Percentiles rank a stretch among this genome's conserved stretches.
Conservation (phyloP, 1,140 invertebrate species). For the Musca vetustissima region DNA sequence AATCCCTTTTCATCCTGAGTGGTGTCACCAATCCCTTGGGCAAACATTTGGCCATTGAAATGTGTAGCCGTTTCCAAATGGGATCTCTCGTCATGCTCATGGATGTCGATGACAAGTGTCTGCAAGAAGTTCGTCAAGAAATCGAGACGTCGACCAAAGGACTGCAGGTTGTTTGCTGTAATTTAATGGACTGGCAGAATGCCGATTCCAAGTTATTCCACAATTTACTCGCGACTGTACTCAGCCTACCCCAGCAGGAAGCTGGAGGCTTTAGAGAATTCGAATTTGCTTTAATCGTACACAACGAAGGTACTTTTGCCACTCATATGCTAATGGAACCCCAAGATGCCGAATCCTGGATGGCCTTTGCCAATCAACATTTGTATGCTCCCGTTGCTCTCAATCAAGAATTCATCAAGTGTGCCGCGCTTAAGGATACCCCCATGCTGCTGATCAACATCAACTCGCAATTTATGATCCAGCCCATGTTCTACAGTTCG, state of each 20-base stretch:
- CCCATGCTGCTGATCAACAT: constrained; percentile 78
- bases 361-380: constrained; percentile 76
- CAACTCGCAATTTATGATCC: constrained; percentile 80
- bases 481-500: constrained; percentile 72
- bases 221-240: constrained; percentile 24
- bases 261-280: constrained; percentile 54
- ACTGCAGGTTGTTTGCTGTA: constrained; percentile 30
- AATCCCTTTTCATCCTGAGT: constrained; percentile 44
- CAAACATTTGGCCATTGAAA: constrained; percentile 69
- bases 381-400: constrained; percentile 76
- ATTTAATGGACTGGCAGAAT: constrained; percentile 24
- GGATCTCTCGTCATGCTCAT: constrained; percentile 73
- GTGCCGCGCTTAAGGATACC: constrained; percentile 46
- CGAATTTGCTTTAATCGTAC: constrained; percentile 73
- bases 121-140: constrained; percentile 58
- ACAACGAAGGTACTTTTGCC: constrained; percentile 88
- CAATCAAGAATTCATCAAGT: constrained; percentile 73
- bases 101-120: constrained; percentile 64
- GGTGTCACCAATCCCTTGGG: constrained; percentile 59
- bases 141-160: constrained; percentile 30
- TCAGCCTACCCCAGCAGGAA: constrained; percentile 30
- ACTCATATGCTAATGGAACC: constrained; percentile 61
- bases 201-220: constrained; percentile 29
- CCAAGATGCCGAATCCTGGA: constrained; percentile 62
- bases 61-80: constrained; percentile 61